Percentiles rank a stretch among this genome's conserved stretches.
Conservation (phyloP, 1,140 invertebrate genomes). For the Drosophila kohkoa region DNA sequence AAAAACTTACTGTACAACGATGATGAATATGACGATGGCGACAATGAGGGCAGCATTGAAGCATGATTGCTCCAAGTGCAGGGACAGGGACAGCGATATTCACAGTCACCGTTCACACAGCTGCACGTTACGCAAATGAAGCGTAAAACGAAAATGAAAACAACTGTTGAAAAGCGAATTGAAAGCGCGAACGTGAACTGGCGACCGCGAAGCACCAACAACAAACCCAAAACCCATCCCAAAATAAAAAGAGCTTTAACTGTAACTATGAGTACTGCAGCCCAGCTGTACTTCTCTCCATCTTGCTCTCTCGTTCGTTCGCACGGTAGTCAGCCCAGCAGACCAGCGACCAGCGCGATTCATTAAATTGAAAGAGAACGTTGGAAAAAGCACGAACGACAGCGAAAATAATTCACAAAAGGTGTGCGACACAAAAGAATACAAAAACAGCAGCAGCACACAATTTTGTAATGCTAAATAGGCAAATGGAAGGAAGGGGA, state of each 20-base stretch:
- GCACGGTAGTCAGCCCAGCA: slow-evolving; percentile 26
- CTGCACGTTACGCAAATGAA: slow-evolving; percentile 67
- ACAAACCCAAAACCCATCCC: slow-evolving; percentile 30
- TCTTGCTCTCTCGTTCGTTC: background rate
- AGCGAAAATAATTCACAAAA: slow-evolving; percentile 76
- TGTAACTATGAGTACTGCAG: slow-evolving; percentile 46
- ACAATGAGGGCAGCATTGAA: slow-evolving; percentile 34
- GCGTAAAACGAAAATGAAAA: slow-evolving; percentile 65
- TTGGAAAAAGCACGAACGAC: slow-evolving; percentile 79
- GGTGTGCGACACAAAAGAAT: slow-evolving; percentile 64
- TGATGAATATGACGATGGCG: slow-evolving; percentile 3
- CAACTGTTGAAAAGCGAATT: slow-evolving; percentile 77
- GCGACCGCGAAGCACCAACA: slow-evolving; percentile 51
- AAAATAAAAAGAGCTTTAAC: slow-evolving; percentile 43
- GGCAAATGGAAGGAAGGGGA: slow-evolving; percentile 17
- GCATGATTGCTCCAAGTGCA: slow-evolving; percentile 55
- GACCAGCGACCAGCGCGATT: slow-evolving; percentile 30
- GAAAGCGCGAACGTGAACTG: slow-evolving; percentile 61
- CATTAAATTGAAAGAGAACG: slow-evolving; percentile 76
- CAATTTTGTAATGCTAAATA: slow-evolving; percentile 81
- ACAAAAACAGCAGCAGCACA: slow-evolving; percentile 52
- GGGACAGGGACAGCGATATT: slow-evolving; percentile 35
- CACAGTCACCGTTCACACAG: slow-evolving; percentile 49
- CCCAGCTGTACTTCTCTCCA: slow-evolving; percentile 18
- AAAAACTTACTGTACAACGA: slow-evolving; percentile 23